phyloP scores from a whole-genome alignment of 2,888 invertebrate genomes.

The Dynastes hyllus region DNA sequence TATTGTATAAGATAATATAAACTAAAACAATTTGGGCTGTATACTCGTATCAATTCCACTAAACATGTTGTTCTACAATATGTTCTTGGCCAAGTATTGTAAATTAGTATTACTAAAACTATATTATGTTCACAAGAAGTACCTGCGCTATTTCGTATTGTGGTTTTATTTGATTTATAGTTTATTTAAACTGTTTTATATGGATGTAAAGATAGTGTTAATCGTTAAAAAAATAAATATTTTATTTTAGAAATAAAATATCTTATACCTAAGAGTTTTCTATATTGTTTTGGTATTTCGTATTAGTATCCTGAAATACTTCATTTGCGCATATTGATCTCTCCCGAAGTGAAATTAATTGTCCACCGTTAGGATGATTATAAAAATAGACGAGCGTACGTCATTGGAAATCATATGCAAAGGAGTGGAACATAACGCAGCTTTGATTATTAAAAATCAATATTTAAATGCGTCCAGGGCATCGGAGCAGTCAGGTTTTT shows the following conservation, averaged over 20 bases:
- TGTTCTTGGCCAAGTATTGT: constrained; percentile 1
- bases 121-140: constrained; percentile 10
- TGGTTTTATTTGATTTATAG: constrained; percentile 19
- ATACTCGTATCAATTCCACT: no score
- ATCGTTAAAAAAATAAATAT: constrained; percentile 28
- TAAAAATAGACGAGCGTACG: no score
- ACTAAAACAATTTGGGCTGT: not conserved
- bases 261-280: not conserved
- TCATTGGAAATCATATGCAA: no score
- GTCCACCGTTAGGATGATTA: no score
- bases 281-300: not conserved
- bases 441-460: no score
- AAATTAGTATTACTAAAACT: not conserved
- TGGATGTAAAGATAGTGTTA: constrained; percentile 14
- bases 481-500: no score
- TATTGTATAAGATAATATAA: not conserved
- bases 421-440: no score
- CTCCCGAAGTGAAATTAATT: no score
- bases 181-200: constrained; percentile 35
- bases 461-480: no score
- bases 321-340: no score
- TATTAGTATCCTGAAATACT: no score
- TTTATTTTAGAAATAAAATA: constrained; percentile 35
- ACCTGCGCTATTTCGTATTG: constrained; percentile 23
- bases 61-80: constrained; percentile 1